Conservation (phyloP, 30 jellyfish, hydroid and myxozoan genomes). For the Chrysaora quinquecirrha region DNA sequence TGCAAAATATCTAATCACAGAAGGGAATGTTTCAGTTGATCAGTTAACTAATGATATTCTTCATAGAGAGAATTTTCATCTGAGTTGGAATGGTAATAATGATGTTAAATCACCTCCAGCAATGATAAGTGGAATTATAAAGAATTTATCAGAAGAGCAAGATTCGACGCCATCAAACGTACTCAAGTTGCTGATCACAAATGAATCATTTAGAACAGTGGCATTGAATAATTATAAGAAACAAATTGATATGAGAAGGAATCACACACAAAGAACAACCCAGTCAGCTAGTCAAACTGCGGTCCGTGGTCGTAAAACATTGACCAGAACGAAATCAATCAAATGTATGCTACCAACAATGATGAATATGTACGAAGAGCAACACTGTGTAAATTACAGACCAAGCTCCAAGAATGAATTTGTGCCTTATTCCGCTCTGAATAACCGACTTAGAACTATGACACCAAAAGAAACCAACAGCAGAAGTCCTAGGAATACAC, state of each 20-base stretch:
- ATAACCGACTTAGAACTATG: conserved; percentile 8
- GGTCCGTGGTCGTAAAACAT: neutral
- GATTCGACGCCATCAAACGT: conserved; percentile 58
- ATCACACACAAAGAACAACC: neutral
- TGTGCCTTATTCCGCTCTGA: conserved; percentile 41
- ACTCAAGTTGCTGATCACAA: conserved; percentile 38
- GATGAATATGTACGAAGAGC: conserved; percentile 71
- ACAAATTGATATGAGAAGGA: conserved; percentile 5
- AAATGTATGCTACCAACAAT: conserved; percentile 69
- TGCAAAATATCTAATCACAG: conserved; percentile 38
- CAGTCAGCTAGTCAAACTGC: neutral
- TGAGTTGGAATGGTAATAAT: conserved; percentile 17
- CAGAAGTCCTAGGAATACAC: conserved; percentile 3
- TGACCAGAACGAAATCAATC: conserved; percentile 44
- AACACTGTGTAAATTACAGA: conserved; percentile 49
- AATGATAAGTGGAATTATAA: conserved; percentile 31
- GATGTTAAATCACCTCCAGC: conserved; percentile 54
- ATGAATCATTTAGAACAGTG: conserved; percentile 52
- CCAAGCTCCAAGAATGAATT: conserved; percentile 63
- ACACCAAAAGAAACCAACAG: conserved; percentile 12
- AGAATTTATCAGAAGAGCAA: conserved; percentile 17
- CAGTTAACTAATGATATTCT: conserved; percentile 31
- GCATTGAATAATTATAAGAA: conserved; percentile 20
- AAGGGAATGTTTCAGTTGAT: conserved; percentile 49
- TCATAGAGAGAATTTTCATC: conserved; percentile 14